Base-by-base conservation (phyloP, 2,113 vertebrate genomes). In the Pterocles gutturalis region DNA sequence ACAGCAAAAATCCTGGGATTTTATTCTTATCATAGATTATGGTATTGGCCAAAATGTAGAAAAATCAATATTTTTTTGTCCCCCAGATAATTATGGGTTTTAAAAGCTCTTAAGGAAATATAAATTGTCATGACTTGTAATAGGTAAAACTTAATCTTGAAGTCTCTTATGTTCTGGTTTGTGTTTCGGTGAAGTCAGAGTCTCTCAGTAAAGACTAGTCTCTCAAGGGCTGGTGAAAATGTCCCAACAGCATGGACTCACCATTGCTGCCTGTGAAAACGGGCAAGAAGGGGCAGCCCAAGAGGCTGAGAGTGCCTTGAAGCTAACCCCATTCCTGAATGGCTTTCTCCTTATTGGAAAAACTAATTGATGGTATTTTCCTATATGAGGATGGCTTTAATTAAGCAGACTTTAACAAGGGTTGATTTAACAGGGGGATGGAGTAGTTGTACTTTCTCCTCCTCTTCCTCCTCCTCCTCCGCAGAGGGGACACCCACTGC, bases 171-270 rank as follows among this genome's bases (percentile, higher is more conserved):
- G 4, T 36, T 51, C 15, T 10, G 41, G 18, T 17, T 67, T 67
- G 41, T 9, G 4, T 24, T 33, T 62, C 55, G 55, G 10, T 57
- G 49, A 55, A 43, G 33, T 13, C 36, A 24, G 48, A n/a, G 33
- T 4, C 21, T 48, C 29, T 61, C 0, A 1, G 16, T 29, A 31
- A 62, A 49, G 48, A 34, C 31, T 4, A 3, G 7, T 3, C 21
- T 43, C 22, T 34, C 26, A 0, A 25, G 13, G 41, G 26, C 31
- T 11, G 41, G 34, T 28, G 26, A 61, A 43, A 28, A 28, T 1
- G 18, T 49, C 34, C 13, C 0, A 5, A 5, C n/a, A 21, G 45
- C 28, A 3, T 29, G 3, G 41, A 9, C 19, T 41, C 24, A 0
- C 16, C 12, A 2, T 10, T 72, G n/a, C 36, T 41, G 33, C 28